Base-by-base conservation (phyloP, 2,113 vertebrate genomes). In the Grantiella picta region DNA sequence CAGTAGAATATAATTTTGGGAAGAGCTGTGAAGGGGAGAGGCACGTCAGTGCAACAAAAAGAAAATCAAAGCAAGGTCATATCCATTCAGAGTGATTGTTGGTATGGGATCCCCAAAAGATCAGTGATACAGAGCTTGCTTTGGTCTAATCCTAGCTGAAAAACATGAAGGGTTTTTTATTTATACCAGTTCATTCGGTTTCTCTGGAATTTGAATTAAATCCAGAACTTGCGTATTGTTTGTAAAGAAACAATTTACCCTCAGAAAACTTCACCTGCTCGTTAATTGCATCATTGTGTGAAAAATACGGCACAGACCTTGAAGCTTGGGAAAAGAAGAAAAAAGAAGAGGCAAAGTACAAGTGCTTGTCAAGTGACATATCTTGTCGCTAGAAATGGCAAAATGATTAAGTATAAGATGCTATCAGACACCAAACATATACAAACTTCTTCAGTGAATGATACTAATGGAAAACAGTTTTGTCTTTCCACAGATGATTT, bases 401-500 rank as follows among this genome's bases (percentile, higher is more conserved):
- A 90, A 85, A 50, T 40, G 22, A 89, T 87, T 89, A 90, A 80
- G 28, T 68, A 80, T 77, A 72, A 92, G 92, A 84, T 73, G 42
- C 10, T 54, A 88, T 88, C 78, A 92, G 27, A 63, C 29, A 73
- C 45, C 44, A 42, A 77, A 86, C 1, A 1, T 52, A 68, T 2
- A 79, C 44, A 82, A 93, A 82, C 71, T 89, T 57, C 33, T 45
- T 87, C 78, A 65, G 40, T 54, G 59, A 82, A 63, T 36, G 75
- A 82, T 77, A 83, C 27, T 57, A 87, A 85, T 25, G 27, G 21
- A 77, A 90, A 87, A 28, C 15, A 79, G 69, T 61, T 95, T 82
- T 92, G 81, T 76, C 77, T 95, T 89, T 69, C 50, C 59, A 66
- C 33, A 82, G 50, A 90, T 42, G 8, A 82, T 93, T 96, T 94